Conservation (phyloP, 2,113 vertebrate species). For the Trematomus loennbergii region DNA sequence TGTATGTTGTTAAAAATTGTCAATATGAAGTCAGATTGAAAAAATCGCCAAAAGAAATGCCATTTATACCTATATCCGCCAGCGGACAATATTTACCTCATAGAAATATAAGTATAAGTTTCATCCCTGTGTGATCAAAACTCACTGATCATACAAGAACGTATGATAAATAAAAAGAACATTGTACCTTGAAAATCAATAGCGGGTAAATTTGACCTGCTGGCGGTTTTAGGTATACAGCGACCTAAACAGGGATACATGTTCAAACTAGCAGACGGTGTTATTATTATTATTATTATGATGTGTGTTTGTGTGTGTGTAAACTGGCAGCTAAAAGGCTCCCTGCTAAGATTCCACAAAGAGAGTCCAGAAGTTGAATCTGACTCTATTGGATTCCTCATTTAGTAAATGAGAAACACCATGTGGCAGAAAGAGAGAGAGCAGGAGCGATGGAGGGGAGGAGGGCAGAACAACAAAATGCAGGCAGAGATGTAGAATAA, state of each 20-base stretch:
- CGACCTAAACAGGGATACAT: slow-evolving; percentile 43
- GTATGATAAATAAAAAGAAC: no score
- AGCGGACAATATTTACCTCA: no score
- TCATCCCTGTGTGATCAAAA: no score
- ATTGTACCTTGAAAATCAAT: no score
- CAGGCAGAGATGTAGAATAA: slow-evolving; percentile 17
- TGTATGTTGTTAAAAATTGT: no score
- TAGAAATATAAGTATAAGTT: no score
- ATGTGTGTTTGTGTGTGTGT: background rate
- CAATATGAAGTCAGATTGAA: no score
- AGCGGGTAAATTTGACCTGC: no score
- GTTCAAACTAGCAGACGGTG: slow-evolving; percentile 37
- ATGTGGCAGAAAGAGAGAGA: slow-evolving; percentile 48
- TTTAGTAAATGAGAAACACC: slow-evolving; percentile 71
- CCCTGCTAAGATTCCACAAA: slow-evolving; percentile 50
- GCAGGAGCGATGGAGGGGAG: slow-evolving; percentile 29
- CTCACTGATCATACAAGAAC: no score
- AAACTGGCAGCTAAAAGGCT: slow-evolving; percentile 49
- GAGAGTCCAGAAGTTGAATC: slow-evolving; percentile 67
- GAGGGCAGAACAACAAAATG: background rate
- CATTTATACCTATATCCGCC: no score
- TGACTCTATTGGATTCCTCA: slow-evolving; percentile 69
- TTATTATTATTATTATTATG: background rate
- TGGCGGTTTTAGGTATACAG: no score
- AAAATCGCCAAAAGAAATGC: no score